These are phyloP conservation scores for Bettongia penicillata DNA, from an alignment of 2,113 vertebrate genomes.

Conservation along the genomic window DNA sequence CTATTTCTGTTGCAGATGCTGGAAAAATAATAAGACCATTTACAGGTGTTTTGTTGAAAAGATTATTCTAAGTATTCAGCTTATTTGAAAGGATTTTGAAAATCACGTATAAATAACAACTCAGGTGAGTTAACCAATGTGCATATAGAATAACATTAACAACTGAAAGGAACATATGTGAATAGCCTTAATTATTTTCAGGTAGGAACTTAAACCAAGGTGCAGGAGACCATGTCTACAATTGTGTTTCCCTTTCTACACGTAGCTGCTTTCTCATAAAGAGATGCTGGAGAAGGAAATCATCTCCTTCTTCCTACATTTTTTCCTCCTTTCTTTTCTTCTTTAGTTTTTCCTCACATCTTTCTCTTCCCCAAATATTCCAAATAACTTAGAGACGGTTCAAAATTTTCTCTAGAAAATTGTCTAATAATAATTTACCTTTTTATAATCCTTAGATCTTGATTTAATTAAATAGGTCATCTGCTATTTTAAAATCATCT, in stretches of 20 bases:
- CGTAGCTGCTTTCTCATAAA: background rate
- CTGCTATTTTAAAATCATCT: background rate
- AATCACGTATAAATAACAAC: background rate
- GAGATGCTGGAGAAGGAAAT: background rate
- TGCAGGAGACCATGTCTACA: background rate
- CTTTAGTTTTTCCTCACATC: background rate
- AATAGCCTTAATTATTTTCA: background rate
- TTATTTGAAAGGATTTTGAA: background rate
- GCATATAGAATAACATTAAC: background rate
- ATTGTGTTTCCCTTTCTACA: background rate
- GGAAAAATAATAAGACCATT: background rate
- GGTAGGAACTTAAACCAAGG: background rate
- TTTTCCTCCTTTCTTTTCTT: background rate
- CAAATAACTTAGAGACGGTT: background rate
- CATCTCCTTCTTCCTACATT: background rate
- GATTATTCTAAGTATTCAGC: background rate
- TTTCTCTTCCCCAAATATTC: background rate
- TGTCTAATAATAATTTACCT: background rate
- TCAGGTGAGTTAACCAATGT: background rate
- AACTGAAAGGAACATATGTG: background rate
- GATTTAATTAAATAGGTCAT: background rate
- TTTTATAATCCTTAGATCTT: background rate
- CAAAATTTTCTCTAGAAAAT: background rate
- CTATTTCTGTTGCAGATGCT: background rate
- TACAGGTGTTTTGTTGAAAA: background rate